phyloP scores from a whole-genome alignment of 2,113 vertebrate species.

The Trematomus loennbergii region DNA sequence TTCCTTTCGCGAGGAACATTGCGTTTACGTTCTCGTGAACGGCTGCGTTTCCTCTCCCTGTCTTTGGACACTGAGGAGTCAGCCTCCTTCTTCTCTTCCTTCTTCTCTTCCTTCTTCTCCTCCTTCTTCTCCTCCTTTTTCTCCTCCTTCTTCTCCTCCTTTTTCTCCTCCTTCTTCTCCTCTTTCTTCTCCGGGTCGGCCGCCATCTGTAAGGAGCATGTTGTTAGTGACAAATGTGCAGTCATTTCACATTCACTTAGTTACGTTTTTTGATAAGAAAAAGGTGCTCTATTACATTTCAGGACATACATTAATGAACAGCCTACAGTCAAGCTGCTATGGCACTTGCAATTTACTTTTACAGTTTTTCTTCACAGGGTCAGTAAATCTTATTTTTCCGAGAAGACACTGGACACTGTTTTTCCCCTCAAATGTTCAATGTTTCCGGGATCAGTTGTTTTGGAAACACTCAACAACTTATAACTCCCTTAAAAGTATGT shows the following conservation, averaged over 20 bases:
- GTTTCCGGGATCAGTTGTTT: too few relatives aligned
- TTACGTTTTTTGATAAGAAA: not conserved
- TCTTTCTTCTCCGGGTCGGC: slow-evolving; percentile 95
- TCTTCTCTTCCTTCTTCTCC: too few relatives aligned
- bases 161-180: too few relatives aligned
- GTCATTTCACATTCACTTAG: not conserved
- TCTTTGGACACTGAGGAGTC: slow-evolving; percentile 89
- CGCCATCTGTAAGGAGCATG: slow-evolving; percentile 87
- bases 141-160: too few relatives aligned
- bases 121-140: too few relatives aligned
- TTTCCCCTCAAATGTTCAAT: too few relatives aligned
- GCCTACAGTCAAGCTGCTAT: not conserved
- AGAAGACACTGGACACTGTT: too few relatives aligned
- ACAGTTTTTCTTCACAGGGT: not conserved
- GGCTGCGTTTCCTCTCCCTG: slow-evolving; percentile 89
- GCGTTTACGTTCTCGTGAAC: slow-evolving; percentile 90
- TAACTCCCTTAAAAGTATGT: too few relatives aligned
- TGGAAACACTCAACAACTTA: too few relatives aligned
- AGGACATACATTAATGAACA: not conserved
- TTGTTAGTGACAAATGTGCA: not conserved
- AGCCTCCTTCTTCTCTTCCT: slow-evolving; percentile 89
- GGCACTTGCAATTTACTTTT: not conserved
- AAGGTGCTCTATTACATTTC: not conserved
- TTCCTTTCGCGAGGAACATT: slow-evolving; percentile 92
- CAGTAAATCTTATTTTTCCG: not conserved